Evolutionary conservation across 1,140 invertebrate species (phyloP).

Genomic region (Trichomalopsis sarcophagae): DNA sequence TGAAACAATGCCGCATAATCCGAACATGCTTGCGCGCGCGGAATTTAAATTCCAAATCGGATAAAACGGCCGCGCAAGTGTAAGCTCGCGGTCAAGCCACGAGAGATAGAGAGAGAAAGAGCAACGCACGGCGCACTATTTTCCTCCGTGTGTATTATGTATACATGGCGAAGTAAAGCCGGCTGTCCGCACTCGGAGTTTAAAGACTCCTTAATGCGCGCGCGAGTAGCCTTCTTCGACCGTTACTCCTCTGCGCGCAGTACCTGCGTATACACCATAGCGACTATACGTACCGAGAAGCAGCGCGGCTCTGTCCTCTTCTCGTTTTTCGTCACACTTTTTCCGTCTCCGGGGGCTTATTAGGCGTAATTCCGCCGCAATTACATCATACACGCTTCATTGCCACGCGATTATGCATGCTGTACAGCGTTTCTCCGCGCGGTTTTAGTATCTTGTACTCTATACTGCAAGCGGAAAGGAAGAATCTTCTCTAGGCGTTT

Average conservation of each 20-base stretch:
- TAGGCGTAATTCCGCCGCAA: not conserved
- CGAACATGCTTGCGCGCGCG: not conserved
- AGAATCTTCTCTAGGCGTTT: not conserved
- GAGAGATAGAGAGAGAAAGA: not conserved
- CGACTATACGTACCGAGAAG: too few species aligned
- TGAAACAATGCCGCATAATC: not conserved
- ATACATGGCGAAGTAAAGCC: not conserved
- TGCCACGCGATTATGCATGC: not conserved
- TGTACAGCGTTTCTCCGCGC: not conserved
- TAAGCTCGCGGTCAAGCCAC: too few species aligned
- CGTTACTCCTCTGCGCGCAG: not conserved
- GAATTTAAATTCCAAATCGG: not conserved
- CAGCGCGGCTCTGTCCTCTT: not conserved
- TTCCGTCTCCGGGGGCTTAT: not conserved
- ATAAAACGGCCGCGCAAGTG: too few species aligned
- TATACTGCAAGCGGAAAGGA: not conserved
- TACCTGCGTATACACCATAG: not conserved
- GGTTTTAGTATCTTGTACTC: not conserved
- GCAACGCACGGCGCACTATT: not conserved
- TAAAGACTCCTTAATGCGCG: not conserved
- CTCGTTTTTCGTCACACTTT: not conserved
- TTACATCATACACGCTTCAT: conserved; percentile 11
- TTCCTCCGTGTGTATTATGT: not conserved
- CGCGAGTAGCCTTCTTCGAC: not conserved
- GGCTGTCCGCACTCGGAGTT: not conserved